phyloP scores from a whole-genome alignment of 2,888 invertebrate species.

The Leucozona laternaria region DNA sequence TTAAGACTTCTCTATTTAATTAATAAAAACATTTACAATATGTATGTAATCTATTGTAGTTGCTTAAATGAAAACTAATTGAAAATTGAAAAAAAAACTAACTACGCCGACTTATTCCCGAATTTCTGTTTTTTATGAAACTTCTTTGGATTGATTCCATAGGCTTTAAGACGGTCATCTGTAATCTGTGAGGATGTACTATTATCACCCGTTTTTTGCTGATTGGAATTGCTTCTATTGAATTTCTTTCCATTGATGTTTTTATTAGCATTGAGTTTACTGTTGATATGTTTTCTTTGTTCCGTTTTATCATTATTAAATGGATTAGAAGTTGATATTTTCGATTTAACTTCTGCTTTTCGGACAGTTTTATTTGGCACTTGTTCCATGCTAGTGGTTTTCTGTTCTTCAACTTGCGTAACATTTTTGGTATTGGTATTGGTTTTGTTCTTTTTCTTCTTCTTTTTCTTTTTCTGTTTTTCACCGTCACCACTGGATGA shows the following conservation, averaged over 20 bases:
- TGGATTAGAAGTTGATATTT: constrained; percentile 64
- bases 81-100: background rate
- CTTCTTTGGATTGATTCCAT: constrained; percentile 96
- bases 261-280: constrained; percentile 60
- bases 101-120: constrained; percentile 70
- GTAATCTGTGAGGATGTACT: constrained; percentile 82
- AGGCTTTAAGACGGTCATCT: constrained; percentile 94
- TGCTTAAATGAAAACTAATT: background rate
- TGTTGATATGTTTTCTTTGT: constrained; percentile 5
- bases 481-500: constrained; percentile 49
- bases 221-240: constrained; percentile 75
- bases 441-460: constrained; percentile 79
- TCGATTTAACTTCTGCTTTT: background rate
- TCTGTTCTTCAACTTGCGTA: constrained; percentile 1
- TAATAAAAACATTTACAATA: background rate
- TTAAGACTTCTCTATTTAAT: background rate
- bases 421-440: constrained; percentile 70
- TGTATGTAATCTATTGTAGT: background rate
- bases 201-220: constrained; percentile 51
- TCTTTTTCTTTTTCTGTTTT: constrained; percentile 76
- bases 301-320: constrained; percentile 73
- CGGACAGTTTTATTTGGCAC: background rate
- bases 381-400: background rate
- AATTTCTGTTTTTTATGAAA: constrained; percentile 84
- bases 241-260: constrained; percentile 76